Conservation (phyloP, 2,113 vertebrate species). For the Ophthalmolycus amberensis region DNA sequence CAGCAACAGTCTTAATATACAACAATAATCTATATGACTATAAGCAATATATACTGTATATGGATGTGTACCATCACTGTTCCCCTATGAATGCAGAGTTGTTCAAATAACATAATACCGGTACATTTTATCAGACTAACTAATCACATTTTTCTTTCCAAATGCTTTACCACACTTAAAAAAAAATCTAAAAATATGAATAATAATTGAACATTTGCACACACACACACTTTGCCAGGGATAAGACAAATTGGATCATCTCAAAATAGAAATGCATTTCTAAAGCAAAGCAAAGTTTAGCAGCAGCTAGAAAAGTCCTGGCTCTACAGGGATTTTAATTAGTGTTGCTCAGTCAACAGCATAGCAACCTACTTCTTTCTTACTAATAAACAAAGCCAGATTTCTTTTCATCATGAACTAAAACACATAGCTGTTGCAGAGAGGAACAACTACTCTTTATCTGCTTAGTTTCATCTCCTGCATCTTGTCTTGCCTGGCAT, state of each 20-base stretch:
- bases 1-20: constrained; percentile 13
- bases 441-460: constrained; percentile 47
- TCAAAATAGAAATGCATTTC: constrained; percentile 74
- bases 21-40: constrained; percentile 8
- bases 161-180: constrained; percentile 25
- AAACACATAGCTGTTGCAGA: constrained; percentile 58
- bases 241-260: constrained; percentile 59
- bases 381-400: constrained; percentile 68
- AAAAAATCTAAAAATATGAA: background rate
- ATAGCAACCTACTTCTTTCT: constrained; percentile 50
- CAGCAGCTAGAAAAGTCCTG: constrained; percentile 51
- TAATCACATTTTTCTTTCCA: constrained; percentile 36
- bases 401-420: constrained; percentile 66
- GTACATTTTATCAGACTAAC: constrained; percentile 43
- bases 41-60: constrained; percentile 12
- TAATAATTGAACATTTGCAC: constrained; percentile 3
- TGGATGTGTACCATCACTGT: constrained; percentile 4
- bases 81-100: constrained; percentile 18
- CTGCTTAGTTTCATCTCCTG: constrained; percentile 46
- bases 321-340: constrained; percentile 64
- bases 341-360: constrained; percentile 69
- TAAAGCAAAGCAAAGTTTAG: constrained; percentile 67
- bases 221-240: constrained; percentile 5
- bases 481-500: constrained; percentile 37
- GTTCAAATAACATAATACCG: constrained; percentile 32